These are phyloP conservation scores for Podocnemis expansa DNA, from an alignment of 2,113 vertebrate species.

Conservation along the genomic window DNA sequence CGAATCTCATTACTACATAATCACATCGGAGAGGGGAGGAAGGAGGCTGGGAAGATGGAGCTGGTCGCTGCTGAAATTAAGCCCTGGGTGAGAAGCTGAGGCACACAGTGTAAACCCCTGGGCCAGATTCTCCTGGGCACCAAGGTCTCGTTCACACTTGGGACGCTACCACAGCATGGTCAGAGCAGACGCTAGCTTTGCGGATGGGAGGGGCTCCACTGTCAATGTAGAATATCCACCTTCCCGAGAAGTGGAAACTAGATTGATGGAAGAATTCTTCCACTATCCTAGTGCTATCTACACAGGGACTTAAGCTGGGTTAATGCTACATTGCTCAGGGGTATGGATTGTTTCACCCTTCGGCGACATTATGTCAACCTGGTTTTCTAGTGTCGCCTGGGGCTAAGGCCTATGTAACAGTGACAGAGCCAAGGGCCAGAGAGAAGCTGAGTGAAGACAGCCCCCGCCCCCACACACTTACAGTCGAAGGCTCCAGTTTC, in stretches of 20 bases:
- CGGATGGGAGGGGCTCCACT: background rate
- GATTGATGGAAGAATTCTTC: background rate
- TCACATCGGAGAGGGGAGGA: background rate
- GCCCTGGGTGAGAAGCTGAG: background rate
- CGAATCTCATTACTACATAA: slow-evolving; percentile 61
- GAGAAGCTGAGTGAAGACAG: background rate
- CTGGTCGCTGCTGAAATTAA: background rate
- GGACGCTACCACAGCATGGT: accelerated
- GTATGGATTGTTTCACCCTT: background rate
- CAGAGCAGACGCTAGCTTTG: background rate
- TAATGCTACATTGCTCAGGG: background rate
- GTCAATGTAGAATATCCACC: background rate
- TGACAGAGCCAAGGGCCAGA: no score
- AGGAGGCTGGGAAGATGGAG: accelerated
- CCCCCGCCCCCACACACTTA: background rate
- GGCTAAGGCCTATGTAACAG: background rate
- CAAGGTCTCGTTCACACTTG: background rate
- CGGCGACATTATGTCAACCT: background rate
- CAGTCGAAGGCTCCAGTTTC: background rate
- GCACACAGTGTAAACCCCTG: background rate
- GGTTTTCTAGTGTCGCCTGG: background rate
- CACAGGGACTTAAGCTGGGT: background rate
- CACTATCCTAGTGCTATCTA: background rate
- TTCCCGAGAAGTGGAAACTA: background rate
- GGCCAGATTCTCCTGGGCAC: background rate